A percentile compares a stretch with the other conserved stretches of the same genome.
phyloP scores from a whole-genome alignment of 2,888 invertebrate genomes.

The Andrena bucephala region DNA sequence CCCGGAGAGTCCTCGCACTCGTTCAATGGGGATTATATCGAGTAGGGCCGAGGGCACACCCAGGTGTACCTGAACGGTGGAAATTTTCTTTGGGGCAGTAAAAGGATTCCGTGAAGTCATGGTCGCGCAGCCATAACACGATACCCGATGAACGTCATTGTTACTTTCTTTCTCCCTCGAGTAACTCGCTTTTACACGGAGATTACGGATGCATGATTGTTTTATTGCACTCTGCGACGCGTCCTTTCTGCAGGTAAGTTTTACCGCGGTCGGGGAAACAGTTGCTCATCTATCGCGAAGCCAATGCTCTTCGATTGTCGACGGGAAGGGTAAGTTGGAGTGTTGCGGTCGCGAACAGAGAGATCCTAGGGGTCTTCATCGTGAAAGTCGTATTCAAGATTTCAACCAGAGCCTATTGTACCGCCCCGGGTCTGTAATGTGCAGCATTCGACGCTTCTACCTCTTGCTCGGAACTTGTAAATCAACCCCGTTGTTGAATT shows the following conservation, averaged over 20 bases:
- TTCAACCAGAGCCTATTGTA: background rate
- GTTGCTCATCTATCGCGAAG: background rate
- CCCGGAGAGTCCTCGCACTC: slow-evolving; percentile 24
- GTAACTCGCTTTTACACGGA: slow-evolving; percentile 78
- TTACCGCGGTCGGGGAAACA: slow-evolving; percentile 22
- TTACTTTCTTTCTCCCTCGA: slow-evolving; percentile 42
- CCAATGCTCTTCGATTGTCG: slow-evolving; percentile 9
- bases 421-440: background rate
- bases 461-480: slow-evolving; percentile 1
- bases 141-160: slow-evolving; percentile 38
- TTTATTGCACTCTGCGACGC: slow-evolving; percentile 68
- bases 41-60: slow-evolving; percentile 5
- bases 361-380: slow-evolving; percentile 7
- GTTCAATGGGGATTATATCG: slow-evolving; percentile 68
- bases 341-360: slow-evolving; percentile 9
- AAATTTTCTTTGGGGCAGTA: slow-evolving; percentile 17
- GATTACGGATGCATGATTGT: slow-evolving; percentile 76
- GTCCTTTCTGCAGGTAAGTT: slow-evolving; percentile 29
- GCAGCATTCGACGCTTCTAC: background rate
- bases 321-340: background rate
- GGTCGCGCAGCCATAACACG: slow-evolving; percentile 11
- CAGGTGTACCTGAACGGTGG: slow-evolving; percentile 50
- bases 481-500: slow-evolving; percentile 4
- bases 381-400: background rate
- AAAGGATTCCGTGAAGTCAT: slow-evolving; percentile 39